Conservation (phyloP, 2,888 invertebrate species). For the Tenthredo mesomela region DNA sequence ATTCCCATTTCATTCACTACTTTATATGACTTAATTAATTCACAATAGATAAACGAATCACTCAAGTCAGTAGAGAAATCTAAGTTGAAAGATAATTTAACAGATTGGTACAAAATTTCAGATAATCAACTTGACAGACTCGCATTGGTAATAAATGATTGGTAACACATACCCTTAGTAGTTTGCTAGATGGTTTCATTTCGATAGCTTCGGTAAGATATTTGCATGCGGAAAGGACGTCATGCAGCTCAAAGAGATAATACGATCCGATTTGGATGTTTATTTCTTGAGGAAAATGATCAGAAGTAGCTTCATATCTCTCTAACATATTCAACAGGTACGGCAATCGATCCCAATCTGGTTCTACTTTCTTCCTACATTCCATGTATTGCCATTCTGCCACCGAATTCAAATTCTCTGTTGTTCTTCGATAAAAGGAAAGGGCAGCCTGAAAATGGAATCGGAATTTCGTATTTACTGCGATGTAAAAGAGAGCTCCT, state of each 20-base stretch:
- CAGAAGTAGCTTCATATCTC: neutral
- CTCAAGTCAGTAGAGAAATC: no score
- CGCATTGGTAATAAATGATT: neutral
- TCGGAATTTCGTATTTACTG: neutral
- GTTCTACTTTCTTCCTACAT: constrained; percentile 16
- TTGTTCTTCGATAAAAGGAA: constrained; percentile 9
- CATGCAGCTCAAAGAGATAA: constrained; percentile 9
- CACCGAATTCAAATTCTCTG: neutral
- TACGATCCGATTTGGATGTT: constrained; percentile 22
- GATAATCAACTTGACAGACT: neutral
- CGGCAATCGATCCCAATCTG: constrained; percentile 37
- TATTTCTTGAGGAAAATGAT: neutral
- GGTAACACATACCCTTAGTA: neutral
- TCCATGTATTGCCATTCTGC: constrained; percentile 18
- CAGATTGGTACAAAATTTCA: neutral
- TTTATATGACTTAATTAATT: no score
- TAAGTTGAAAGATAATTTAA: neutral
- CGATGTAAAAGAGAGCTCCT: neutral
- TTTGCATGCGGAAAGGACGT: constrained; percentile 14
- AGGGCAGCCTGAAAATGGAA: constrained; percentile 24
- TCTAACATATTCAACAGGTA: constrained; percentile 14
- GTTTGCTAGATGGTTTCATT: neutral
- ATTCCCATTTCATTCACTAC: no score
- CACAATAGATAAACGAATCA: no score
- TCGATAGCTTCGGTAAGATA: constrained; percentile 21